Conservation (phyloP, 2,797 vertebrate genomes). For the Botia almorhae region DNA sequence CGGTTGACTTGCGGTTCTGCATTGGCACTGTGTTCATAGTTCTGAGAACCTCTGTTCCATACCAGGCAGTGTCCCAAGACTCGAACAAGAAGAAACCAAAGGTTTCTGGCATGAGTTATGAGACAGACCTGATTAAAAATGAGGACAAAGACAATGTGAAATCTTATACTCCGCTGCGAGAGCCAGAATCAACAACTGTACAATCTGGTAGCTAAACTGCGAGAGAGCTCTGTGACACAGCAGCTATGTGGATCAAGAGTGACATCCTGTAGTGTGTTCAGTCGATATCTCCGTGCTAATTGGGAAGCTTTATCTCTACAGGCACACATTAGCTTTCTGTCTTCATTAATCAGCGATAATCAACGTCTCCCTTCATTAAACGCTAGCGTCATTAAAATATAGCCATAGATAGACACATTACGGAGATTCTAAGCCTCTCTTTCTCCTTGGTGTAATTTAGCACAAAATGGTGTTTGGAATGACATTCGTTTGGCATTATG, state of each 20-base stretch:
- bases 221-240: slow-evolving; percentile 23
- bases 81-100: slow-evolving; percentile 50
- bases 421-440: not conserved
- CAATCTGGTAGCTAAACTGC: slow-evolving; percentile 33
- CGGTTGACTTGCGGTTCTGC: slow-evolving; percentile 43
- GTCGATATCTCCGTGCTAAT: slow-evolving; percentile 31
- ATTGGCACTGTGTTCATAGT: slow-evolving; percentile 43
- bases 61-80: slow-evolving; percentile 56
- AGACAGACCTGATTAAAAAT: slow-evolving; percentile 47
- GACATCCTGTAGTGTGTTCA: slow-evolving; percentile 18
- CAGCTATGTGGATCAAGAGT: slow-evolving; percentile 31
- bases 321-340: slow-evolving; percentile 34
- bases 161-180: slow-evolving; percentile 31
- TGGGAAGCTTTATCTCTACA: slow-evolving; percentile 38
- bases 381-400: not conserved
- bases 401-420: not conserved
- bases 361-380: slow-evolving; percentile 15
- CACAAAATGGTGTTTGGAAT: not conserved
- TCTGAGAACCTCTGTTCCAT: slow-evolving; percentile 52
- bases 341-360: slow-evolving; percentile 34
- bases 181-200: slow-evolving; percentile 56
- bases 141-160: slow-evolving; percentile 58
- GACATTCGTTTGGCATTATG: not conserved
- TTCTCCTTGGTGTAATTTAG: not conserved
- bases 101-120: slow-evolving; percentile 48